Evolutionary conservation across 2,113 vertebrate species (phyloP).

Genomic region (Phodopus roborovskii): DNA sequence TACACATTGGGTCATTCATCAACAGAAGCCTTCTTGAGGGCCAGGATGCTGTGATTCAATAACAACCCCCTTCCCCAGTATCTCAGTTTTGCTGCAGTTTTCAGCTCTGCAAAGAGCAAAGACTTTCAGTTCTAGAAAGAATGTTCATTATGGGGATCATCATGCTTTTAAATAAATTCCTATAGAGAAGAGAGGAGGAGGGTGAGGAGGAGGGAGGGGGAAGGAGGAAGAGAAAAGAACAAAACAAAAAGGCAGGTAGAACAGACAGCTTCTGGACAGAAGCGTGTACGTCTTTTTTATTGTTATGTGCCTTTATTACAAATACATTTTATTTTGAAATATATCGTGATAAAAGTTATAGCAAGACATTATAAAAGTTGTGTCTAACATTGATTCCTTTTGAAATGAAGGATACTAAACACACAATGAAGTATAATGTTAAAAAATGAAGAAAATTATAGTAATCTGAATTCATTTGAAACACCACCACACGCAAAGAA

Average conservation of each 20-base stretch:
- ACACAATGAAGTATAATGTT: not conserved
- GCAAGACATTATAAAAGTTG: not conserved
- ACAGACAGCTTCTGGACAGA: not conserved
- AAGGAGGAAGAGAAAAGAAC: not conserved
- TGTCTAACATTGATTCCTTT: not conserved
- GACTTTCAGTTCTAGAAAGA: conserved; percentile 42
- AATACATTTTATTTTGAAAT: not conserved
- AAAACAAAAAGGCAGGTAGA: not conserved
- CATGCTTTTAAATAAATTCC: conserved; percentile 33
- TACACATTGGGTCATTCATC: not conserved
- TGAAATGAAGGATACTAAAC: not conserved
- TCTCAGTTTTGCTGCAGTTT: conserved; percentile 24
- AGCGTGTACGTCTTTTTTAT: not conserved
- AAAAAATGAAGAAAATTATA: not conserved
- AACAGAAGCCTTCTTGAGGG: not conserved
- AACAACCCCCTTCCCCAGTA: not conserved
- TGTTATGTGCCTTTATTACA: not conserved
- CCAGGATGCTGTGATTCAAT: conserved; percentile 44
- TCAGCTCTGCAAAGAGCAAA: conserved; percentile 34
- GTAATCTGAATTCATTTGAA: not conserved
- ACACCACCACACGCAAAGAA: not conserved
- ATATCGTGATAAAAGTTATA: not conserved
- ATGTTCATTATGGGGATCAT: conserved; percentile 13
- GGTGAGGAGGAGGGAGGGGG: not conserved
- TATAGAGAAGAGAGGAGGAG: not conserved